Conservation (phyloP, 2,888 invertebrate species). For the Drosophila neotestacea region DNA sequence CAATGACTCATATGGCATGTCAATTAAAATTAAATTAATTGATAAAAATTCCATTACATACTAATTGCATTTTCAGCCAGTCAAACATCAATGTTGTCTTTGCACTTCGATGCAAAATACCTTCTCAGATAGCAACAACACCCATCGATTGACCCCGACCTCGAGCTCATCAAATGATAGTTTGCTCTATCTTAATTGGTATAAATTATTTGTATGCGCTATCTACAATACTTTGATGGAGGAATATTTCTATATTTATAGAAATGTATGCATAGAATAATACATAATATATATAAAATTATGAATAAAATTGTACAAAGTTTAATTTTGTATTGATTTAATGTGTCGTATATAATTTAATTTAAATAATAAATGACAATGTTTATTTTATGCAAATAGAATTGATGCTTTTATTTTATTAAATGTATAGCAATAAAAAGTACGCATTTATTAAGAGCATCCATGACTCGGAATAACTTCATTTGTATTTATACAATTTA, state of each 20-base stretch:
- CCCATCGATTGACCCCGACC: slow-evolving; percentile 1
- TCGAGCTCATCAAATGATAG: slow-evolving; percentile 27
- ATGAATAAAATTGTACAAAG: background rate
- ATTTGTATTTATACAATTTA: slow-evolving; percentile 23
- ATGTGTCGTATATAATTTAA: too few relatives aligned
- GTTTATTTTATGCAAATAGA: background rate
- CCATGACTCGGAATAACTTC: background rate
- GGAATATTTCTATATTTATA: background rate
- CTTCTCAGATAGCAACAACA: slow-evolving; percentile 25
- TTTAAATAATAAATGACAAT: background rate
- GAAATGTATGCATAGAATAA: background rate
- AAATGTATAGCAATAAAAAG: too few relatives aligned
- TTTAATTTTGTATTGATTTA: background rate
- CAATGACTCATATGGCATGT: slow-evolving; percentile 60
- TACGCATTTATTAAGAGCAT: slow-evolving; percentile 7
- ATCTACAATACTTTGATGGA: background rate
- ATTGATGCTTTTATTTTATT: background rate
- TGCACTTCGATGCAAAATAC: slow-evolving; percentile 52
- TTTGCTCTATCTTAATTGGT: slow-evolving; percentile 28
- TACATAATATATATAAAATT: background rate
- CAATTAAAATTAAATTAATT: slow-evolving; percentile 76
- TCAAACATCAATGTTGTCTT: slow-evolving; percentile 29
- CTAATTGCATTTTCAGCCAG: slow-evolving; percentile 70
- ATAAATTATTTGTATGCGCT: slow-evolving; percentile 13
- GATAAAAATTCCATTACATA: slow-evolving; percentile 72